Base-by-base conservation (phyloP, 2,888 invertebrate genomes). In the Chrysopilus asiliformis region DNA sequence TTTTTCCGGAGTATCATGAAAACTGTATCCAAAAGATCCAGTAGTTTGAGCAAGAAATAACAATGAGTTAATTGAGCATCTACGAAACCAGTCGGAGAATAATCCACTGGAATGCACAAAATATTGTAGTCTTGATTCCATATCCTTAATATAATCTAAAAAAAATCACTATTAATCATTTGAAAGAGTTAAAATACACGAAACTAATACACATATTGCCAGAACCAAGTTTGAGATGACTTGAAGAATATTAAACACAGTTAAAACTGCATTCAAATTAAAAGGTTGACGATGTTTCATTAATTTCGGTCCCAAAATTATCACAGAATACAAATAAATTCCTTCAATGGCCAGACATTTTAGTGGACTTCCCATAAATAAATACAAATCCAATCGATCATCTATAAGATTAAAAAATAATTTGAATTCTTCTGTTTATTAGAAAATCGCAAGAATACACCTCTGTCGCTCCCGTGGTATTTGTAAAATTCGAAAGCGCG, bases 1-100 rank as follows among this genome's bases (percentile, higher is more conserved):
- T 74, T 79, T 58, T 79, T 79, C 43, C 79, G 66, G 43, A 81
- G 53, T n/a, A 78, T 58, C 50, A 81, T 80, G 57, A 81, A 76
- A 16, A 72, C 53, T 0, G 81, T 82, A 56, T 82, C 81, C 2
- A 69, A 46, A 4, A 80, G 58, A 53, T 81, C 81, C 12, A 68
- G 33, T 4, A 74, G 49, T 59, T 80, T 81, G 4, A 79, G 47
- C 3, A 75, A 49, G 18, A 71, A 53, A 3, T 72, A 67, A 68
- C 69, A 72, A 70, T 77, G 79, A 12, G 32, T 22, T 3, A 42
- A 5, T 16, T 22, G 18, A 4, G 34, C 35, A 27, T 22, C 25
- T 2, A 8, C 15, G 10, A 24, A 15, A 13, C 26, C 35, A n/a
- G 15, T 19, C 20, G 15, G 10, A 14, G 18, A 25, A 20, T 19